These are phyloP conservation scores for Hephaestus fuliginosus DNA, from an alignment of 2,797 vertebrate species.

Conservation along the genomic window DNA sequence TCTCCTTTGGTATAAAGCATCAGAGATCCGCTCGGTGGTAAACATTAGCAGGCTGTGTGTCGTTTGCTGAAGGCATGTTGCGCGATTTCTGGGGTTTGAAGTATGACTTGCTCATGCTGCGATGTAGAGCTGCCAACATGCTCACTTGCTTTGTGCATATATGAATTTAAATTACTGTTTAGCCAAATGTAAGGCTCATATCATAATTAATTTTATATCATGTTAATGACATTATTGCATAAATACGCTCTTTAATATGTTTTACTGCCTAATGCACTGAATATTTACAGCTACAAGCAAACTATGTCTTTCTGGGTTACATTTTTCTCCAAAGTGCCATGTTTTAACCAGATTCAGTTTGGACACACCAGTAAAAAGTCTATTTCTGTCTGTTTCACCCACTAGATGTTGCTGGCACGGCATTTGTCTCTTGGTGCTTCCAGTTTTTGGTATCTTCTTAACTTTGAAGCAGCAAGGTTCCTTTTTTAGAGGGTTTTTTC, in stretches of 20 bases:
- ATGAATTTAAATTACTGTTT: conserved; percentile 41
- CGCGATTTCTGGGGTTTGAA: conserved; percentile 62
- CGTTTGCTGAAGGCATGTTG: conserved; percentile 67
- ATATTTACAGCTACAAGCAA: background rate
- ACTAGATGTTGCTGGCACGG: conserved; percentile 65
- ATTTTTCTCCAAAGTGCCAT: conserved; percentile 19
- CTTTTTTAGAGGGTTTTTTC: conserved; percentile 64
- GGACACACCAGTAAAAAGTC: conserved; percentile 60
- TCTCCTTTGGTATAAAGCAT: conserved; percentile 46
- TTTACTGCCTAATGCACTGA: background rate
- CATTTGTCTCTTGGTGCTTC: conserved; percentile 69
- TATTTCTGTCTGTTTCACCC: conserved; percentile 76
- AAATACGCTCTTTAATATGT: background rate
- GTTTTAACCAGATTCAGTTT: conserved; percentile 50
- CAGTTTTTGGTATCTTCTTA: conserved; percentile 71
- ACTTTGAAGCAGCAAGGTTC: conserved; percentile 66
- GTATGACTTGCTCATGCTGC: conserved; percentile 55
- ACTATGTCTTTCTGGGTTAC: conserved; percentile 27
- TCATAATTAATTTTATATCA: background rate
- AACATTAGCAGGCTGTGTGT: conserved; percentile 67
- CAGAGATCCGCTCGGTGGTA: conserved; percentile 52
- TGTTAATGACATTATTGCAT: background rate
- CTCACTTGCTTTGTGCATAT: conserved; percentile 40
- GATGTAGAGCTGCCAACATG: conserved; percentile 37
- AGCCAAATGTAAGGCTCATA: conserved; percentile 8